These are phyloP conservation scores for Pecten maximus DNA, from an alignment of 2,888 invertebrate genomes.

Conservation along the genomic window DNA sequence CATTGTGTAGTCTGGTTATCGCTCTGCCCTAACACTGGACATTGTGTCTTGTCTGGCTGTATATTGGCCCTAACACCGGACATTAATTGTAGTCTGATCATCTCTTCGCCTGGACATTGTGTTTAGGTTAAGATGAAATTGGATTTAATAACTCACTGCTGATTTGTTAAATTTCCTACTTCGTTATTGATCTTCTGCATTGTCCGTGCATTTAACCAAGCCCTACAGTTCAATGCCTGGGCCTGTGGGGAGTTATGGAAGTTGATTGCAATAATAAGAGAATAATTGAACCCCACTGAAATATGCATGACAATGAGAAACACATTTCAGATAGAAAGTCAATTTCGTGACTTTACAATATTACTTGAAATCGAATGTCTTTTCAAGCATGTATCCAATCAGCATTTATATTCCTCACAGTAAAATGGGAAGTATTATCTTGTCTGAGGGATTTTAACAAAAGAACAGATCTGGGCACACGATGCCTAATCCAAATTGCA, in stretches of 20 bases:
- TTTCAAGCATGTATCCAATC: background rate
- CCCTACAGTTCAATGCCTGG: background rate
- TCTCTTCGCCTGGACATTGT: no score
- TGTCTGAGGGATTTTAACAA: background rate
- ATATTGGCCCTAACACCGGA: background rate
- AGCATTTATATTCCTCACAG: background rate
- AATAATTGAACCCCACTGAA: background rate
- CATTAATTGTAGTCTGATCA: background rate
- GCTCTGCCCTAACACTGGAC: background rate
- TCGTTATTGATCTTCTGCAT: background rate
- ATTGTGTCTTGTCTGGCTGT: background rate
- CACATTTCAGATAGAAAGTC: background rate
- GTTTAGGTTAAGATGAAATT: background rate
- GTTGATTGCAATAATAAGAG: background rate
- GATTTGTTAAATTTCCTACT: background rate
- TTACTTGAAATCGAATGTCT: background rate
- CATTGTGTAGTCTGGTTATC: background rate
- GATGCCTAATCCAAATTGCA: background rate
- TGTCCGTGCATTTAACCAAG: background rate
- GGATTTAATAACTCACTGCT: background rate
- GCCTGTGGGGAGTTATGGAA: background rate
- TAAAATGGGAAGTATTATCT: background rate
- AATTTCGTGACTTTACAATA: conserved; percentile 6
- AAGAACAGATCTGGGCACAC: background rate
- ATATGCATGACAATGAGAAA: conserved; percentile 9